These are phyloP conservation scores for Macaca nemestrina DNA, from an alignment of 2,113 vertebrate species.

Conservation along the genomic window DNA sequence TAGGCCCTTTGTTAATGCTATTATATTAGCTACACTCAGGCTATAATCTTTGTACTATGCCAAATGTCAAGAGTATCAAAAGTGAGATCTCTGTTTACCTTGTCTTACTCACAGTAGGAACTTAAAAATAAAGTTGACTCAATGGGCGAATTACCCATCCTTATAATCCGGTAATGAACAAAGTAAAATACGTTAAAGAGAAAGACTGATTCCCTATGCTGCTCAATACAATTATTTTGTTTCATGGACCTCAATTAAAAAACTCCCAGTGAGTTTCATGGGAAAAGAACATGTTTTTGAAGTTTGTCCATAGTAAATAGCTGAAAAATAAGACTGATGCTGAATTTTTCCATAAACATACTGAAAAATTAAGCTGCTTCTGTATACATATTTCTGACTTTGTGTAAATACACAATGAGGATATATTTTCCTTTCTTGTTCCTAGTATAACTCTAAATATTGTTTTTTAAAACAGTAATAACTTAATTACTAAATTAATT, in stretches of 20 bases:
- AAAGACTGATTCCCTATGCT: not conserved
- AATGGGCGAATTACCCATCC: not conserved
- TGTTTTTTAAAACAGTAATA: conserved; percentile 38
- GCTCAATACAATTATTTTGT: not conserved
- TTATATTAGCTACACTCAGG: not conserved
- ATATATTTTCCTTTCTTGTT: not conserved
- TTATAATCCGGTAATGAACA: not conserved
- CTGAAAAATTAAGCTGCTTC: conserved; percentile 34
- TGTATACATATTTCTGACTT: conserved; percentile 32
- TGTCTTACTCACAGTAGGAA: not conserved
- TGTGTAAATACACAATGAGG: conserved; percentile 19
- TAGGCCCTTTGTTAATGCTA: not conserved
- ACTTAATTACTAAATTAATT: conserved; percentile 59
- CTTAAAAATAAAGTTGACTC: not conserved
- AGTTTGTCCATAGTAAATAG: not conserved
- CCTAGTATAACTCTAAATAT: conserved; percentile 17
- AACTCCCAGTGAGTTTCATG: not conserved
- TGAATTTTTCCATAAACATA: conserved; percentile 63
- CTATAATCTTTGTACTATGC: not conserved
- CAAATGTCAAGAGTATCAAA: not conserved
- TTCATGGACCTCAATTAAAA: not conserved
- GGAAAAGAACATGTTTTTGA: conserved; percentile 58
- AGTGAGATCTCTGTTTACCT: not conserved
- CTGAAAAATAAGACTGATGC: not conserved
- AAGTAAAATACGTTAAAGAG: not conserved